Conservation (phyloP, 2,888 invertebrate species). For the Diarsia dahlii region DNA sequence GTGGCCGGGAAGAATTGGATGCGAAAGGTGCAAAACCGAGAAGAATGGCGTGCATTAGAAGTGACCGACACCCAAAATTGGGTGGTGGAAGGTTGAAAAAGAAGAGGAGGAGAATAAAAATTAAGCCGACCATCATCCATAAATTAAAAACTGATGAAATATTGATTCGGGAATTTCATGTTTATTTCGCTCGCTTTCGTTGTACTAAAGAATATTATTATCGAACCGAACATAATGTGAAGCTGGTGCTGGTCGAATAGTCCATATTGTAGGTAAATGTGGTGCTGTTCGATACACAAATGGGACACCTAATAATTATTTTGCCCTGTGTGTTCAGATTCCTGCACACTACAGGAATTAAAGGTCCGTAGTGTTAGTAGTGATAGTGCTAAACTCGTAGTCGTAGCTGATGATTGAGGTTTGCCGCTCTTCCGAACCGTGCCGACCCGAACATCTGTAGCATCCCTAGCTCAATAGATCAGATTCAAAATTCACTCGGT, state of each 20-base stretch:
- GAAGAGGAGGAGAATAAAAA: too few relatives aligned
- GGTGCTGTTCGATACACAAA: too few relatives aligned
- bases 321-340: not conserved
- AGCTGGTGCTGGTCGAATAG: too few relatives aligned
- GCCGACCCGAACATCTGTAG: not conserved
- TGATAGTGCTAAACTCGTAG: not conserved
- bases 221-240: too few relatives aligned
- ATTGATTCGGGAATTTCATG: not conserved
- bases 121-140: not conserved
- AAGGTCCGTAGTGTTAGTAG: not conserved
- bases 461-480: constrained; percentile 39
- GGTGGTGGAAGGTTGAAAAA: too few relatives aligned
- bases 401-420: not conserved
- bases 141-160: not conserved
- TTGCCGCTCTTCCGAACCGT: not conserved
- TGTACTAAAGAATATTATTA: too few relatives aligned
- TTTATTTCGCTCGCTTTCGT: too few relatives aligned
- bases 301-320: not conserved
- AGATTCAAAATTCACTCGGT: constrained; percentile 40
- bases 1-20: too few relatives aligned
- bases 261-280: too few relatives aligned
- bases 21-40: too few relatives aligned
- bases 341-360: not conserved
- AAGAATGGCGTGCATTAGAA: too few relatives aligned
- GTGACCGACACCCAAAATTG: too few relatives aligned